These are phyloP conservation scores for Acanthaster planci DNA, from an alignment of 35 echinoderm and acorn worm species.

Conservation along the genomic window DNA sequence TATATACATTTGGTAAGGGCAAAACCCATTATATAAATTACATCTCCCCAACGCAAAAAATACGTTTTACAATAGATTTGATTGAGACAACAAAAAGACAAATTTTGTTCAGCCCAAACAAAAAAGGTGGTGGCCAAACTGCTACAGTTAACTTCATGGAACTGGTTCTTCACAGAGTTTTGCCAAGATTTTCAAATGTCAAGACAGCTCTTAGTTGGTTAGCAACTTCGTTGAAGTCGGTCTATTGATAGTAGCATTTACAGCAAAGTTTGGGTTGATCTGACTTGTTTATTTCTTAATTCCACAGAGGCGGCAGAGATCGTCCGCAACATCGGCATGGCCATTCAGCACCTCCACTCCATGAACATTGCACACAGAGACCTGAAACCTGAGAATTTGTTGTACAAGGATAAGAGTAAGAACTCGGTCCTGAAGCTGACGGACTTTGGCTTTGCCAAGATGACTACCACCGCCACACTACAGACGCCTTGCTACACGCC, in stretches of 20 bases:
- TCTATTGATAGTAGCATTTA: not conserved
- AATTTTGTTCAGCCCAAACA: too few relatives aligned
- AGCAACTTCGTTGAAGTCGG: too few relatives aligned
- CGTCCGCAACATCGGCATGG: constrained; percentile 78
- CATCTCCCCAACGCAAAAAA: too few relatives aligned
- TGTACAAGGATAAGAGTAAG: constrained; percentile 65
- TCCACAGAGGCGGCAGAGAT: constrained; percentile 93
- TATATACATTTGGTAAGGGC: too few relatives aligned
- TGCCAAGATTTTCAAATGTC: too few relatives aligned
- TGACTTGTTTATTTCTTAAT: not conserved
- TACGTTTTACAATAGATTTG: too few relatives aligned
- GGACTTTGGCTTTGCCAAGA: constrained; percentile 96
- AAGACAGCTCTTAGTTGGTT: too few relatives aligned
- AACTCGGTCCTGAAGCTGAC: constrained; percentile 87
- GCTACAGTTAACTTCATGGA: too few relatives aligned
- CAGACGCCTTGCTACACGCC: constrained; percentile 98
- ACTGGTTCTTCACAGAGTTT: too few relatives aligned
- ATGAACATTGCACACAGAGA: constrained; percentile 98
- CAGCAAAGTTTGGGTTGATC: not conserved
- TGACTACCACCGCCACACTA: constrained; percentile 84
- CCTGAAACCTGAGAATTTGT: constrained; percentile 93
- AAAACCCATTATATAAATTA: too few relatives aligned
- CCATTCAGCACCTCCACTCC: constrained; percentile 78
- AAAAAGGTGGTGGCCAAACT: too few relatives aligned
- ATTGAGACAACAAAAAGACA: too few relatives aligned